These are phyloP conservation scores for Pituophis catenifer DNA, from an alignment of 2,113 vertebrate species.

Conservation along the genomic window DNA sequence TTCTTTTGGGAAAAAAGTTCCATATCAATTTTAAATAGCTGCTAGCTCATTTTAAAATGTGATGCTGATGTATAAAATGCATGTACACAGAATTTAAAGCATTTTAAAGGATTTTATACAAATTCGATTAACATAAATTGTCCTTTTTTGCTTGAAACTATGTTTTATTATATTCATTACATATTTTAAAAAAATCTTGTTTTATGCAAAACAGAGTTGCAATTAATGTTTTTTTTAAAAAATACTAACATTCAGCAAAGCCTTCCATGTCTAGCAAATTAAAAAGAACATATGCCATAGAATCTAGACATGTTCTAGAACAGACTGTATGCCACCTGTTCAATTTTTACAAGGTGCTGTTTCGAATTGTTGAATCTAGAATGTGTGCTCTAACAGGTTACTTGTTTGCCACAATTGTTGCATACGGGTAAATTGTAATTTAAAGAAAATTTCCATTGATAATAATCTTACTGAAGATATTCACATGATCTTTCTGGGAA, in stretches of 20 bases:
- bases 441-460: background rate
- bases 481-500: background rate
- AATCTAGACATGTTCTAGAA: background rate
- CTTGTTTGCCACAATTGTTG: background rate
- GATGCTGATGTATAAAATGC: background rate
- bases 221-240: background rate
- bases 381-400: background rate
- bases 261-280: background rate
- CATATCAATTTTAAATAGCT: background rate
- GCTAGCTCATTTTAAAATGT: background rate
- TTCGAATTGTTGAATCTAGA: background rate
- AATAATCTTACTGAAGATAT: background rate
- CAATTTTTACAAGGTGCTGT: background rate
- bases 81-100: background rate
- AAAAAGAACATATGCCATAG: background rate
- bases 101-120: background rate
- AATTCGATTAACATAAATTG: background rate
- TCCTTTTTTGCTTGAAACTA: background rate
- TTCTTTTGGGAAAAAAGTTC: background rate
- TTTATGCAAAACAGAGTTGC: background rate
- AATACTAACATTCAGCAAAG: background rate
- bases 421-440: background rate
- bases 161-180: background rate
- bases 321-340: background rate
- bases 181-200: background rate